Percentiles rank a stretch among this genome's conserved stretches.
These are phyloP conservation scores for Chanos chanos DNA, from an alignment of 2,797 vertebrate species.

Conservation along the genomic window DNA sequence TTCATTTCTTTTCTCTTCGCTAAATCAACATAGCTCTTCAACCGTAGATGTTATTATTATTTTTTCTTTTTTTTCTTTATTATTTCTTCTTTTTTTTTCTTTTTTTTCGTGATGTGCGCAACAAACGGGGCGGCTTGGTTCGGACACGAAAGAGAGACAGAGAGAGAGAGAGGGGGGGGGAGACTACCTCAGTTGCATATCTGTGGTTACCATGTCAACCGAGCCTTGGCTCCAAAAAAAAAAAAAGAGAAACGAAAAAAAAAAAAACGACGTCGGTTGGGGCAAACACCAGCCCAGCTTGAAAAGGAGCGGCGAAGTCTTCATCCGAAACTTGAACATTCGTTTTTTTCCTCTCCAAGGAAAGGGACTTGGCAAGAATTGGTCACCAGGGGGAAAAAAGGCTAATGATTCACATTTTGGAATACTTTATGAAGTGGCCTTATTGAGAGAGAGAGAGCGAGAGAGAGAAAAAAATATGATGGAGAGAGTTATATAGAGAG, in stretches of 20 bases:
- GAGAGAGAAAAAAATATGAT: slow-evolving; percentile 18
- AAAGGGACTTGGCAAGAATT: slow-evolving; percentile 60
- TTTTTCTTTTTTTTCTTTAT: slow-evolving; percentile 62
- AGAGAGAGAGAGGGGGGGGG: slow-evolving; percentile 60
- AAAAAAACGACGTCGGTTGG: slow-evolving; percentile 68
- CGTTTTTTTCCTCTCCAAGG: slow-evolving; percentile 35
- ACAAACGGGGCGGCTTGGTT: slow-evolving; percentile 72
- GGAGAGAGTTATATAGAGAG: slow-evolving; percentile 37
- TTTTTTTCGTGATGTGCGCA: slow-evolving; percentile 63
- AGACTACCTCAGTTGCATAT: slow-evolving; percentile 85
- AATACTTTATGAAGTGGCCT: slow-evolving; percentile 93
- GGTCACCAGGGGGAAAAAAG: slow-evolving; percentile 69
- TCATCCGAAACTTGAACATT: slow-evolving; percentile 60
- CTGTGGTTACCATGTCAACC: slow-evolving; percentile 85
- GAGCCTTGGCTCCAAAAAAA: slow-evolving; percentile 73
- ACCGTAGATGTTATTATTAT: slow-evolving; percentile 65
- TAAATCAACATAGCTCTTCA: slow-evolving; percentile 66
- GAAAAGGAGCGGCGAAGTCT: slow-evolving; percentile 77
- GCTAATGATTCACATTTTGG: slow-evolving; percentile 78
- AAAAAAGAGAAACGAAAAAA: no score
- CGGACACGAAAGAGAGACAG: slow-evolving; percentile 52
- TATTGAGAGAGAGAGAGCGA: slow-evolving; percentile 66
- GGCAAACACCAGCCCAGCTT: slow-evolving; percentile 68
- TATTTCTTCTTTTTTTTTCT: slow-evolving; percentile 46
- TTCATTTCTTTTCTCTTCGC: slow-evolving; percentile 62